Base-by-base conservation (phyloP, 35 echinoderm and acorn worm genomes). In the Chiridota heheva region DNA sequence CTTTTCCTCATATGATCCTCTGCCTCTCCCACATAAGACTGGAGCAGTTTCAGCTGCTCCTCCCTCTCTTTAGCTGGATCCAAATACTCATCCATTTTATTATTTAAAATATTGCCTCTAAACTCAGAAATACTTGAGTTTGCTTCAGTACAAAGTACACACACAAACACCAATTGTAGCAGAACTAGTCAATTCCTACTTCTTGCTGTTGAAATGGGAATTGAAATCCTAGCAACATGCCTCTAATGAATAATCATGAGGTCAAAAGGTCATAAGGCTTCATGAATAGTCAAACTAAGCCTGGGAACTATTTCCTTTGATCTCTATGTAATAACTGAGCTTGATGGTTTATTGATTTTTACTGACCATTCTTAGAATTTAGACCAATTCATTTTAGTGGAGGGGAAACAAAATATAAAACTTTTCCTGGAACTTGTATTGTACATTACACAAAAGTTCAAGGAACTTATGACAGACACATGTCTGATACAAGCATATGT, bases 1-100 rank as follows among this genome's bases (percentile, higher is more conserved):
- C 88, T 90, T 64, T 90, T 96, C 59, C 92, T 69, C 92, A 90
- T 96, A 39, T 96, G 92, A 73, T 96, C 87, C 37, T 96, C 92
- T 18, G 87, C 88, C 66, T 96, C 92, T 32, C 92, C 92, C 25
- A 96, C 86, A 49, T 90, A 96, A 7, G 92, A 96, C 83, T 96
- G 92, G 8, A 96, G 80, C 32, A 96, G 53, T 53, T 96, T 96
- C 36, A 90, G 33, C 16, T 86, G 87, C 70, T 96, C 92, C 53
- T 90, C 82, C 41, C 83, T 70, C 70, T 96, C 92, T 41, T 78
- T 38, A 13, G 34, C 71, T 82, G 87, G 87, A 83, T 96, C 92
- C 3, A 96, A 77, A 39, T 96, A 96, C n/a, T 90, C 91, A 61
- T 89, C 88, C 88, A 91, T 91, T 72, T 47, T 72, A 31, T n/a